Percentiles rank a stretch among this genome's conserved stretches.
These are phyloP conservation scores for Drosophila birchii DNA, from an alignment of 2,888 invertebrate species.

Conservation along the genomic window DNA sequence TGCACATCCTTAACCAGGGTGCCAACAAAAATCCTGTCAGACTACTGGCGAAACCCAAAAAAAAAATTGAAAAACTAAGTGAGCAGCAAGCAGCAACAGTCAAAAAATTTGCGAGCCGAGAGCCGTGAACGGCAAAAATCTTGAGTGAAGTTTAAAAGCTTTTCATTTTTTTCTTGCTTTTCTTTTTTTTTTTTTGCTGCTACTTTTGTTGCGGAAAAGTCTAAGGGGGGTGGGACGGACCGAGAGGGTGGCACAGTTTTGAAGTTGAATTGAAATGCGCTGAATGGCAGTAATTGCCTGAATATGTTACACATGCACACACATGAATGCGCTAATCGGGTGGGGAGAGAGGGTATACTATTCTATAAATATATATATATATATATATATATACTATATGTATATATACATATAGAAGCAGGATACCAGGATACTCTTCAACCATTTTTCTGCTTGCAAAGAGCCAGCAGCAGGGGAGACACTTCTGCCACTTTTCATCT, in stretches of 20 bases:
- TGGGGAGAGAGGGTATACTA: slow-evolving; percentile 1
- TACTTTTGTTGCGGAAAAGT: slow-evolving; percentile 20
- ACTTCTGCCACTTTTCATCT: slow-evolving; percentile 57
- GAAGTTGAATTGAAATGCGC: slow-evolving; percentile 79
- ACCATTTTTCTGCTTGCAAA: slow-evolving; percentile 63
- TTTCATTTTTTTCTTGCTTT: slow-evolving; percentile 61
- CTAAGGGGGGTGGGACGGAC: slow-evolving; percentile 3
- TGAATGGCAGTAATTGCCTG: slow-evolving; percentile 79
- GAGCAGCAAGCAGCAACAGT: slow-evolving; percentile 70
- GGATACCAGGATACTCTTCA: slow-evolving; percentile 36
- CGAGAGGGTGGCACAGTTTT: slow-evolving; percentile 61
- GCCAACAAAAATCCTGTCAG: slow-evolving; percentile 9
- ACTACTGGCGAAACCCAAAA: neutral
- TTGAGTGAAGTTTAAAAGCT: slow-evolving; percentile 79
- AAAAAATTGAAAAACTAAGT: slow-evolving; percentile 45
- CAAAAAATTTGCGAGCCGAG: slow-evolving; percentile 76
- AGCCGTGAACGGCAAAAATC: slow-evolving; percentile 78
- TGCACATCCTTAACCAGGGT: neutral
- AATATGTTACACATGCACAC: slow-evolving; percentile 76
- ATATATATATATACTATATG: neutral
- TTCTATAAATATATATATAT: slow-evolving; percentile 5
- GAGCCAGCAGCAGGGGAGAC: slow-evolving; percentile 42
- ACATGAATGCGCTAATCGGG: slow-evolving; percentile 67
- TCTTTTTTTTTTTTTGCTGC: slow-evolving; percentile 62
- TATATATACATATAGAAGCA: slow-evolving; percentile 16